Evolutionary conservation across 2,888 invertebrate species (phyloP).

Genomic region (Rhorus exstirpatorius): DNA sequence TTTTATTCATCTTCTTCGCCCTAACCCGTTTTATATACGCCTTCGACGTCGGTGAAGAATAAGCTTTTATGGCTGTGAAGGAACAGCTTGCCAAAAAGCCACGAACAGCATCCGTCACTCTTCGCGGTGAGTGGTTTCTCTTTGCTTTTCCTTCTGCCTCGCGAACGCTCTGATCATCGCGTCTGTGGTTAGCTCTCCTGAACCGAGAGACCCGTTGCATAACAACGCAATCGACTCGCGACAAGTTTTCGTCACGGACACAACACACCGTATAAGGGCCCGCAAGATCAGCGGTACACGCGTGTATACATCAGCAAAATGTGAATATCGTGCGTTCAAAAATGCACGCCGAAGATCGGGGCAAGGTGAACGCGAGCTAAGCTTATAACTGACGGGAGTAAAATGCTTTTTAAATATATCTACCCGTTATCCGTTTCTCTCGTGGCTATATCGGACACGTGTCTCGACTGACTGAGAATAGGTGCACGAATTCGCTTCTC

Average conservation of each 20-base stretch:
- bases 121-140: constrained; percentile 31
- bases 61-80: constrained; percentile 38
- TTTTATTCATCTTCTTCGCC: constrained; percentile 58
- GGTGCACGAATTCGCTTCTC: constrained; percentile 36
- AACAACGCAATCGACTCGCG: constrained; percentile 59
- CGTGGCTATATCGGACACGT: constrained; percentile 39
- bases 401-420: constrained; percentile 44
- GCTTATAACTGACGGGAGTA: constrained; percentile 27
- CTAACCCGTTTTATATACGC: neutral
- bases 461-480: constrained; percentile 44
- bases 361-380: constrained; percentile 37
- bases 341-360: constrained; percentile 20
- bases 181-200: constrained; percentile 46
- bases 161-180: constrained; percentile 28
- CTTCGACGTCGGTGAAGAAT: constrained; percentile 43
- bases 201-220: constrained; percentile 53
- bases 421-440: constrained; percentile 25
- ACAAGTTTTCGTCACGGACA: constrained; percentile 60
- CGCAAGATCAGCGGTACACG: constrained; percentile 11
- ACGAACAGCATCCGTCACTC: constrained; percentile 68
- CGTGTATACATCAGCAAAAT: neutral
- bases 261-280: constrained; percentile 31
- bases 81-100: constrained; percentile 64
- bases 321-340: constrained; percentile 34
- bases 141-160: neutral